Percentiles rank a stretch among this genome's conserved stretches.
These are phyloP conservation scores for Drosophila merina DNA, from an alignment of 2,888 invertebrate genomes.

Conservation along the genomic window DNA sequence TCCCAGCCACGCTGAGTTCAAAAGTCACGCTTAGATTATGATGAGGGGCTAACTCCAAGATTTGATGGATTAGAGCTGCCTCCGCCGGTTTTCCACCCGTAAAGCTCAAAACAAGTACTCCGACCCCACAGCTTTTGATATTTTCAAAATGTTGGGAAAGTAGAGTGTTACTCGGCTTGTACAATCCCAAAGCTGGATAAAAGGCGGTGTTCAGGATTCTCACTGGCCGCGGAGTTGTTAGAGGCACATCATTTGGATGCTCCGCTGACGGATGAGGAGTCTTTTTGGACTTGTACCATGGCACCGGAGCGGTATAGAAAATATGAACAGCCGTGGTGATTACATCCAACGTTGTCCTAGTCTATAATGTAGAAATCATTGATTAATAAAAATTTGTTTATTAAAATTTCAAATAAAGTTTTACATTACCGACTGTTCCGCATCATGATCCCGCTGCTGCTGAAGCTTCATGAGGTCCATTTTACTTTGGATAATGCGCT, in stretches of 20 bases:
- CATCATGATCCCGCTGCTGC: constrained; percentile 66
- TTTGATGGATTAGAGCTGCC: constrained; percentile 80
- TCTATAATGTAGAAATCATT: constrained; percentile 36
- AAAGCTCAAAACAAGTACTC: constrained; percentile 87
- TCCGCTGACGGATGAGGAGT: constrained; percentile 60
- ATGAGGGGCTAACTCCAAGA: constrained; percentile 84
- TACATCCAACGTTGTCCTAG: constrained; percentile 71
- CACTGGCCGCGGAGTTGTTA: constrained; percentile 66
- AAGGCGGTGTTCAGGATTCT: constrained; percentile 81
- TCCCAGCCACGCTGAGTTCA: constrained; percentile 86
- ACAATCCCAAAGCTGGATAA: constrained; percentile 82
- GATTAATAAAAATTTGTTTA: not conserved
- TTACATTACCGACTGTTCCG: constrained; percentile 63
- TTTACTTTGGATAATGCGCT: constrained; percentile 82
- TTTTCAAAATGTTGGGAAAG: constrained; percentile 87
- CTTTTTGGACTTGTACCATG: constrained; percentile 83
- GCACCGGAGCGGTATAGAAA: constrained; percentile 82
- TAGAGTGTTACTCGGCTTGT: constrained; percentile 81
- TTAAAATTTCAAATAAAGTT: not conserved
- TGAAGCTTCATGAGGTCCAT: constrained; percentile 78
- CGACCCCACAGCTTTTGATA: constrained; percentile 86
- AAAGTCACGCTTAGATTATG: constrained; percentile 86
- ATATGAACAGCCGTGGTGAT: constrained; percentile 82
- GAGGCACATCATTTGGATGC: constrained; percentile 57
- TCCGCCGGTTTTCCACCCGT: constrained; percentile 67